Evolutionary conservation across 2,888 invertebrate genomes (phyloP).

Genomic region (Argyra leucocephala): DNA sequence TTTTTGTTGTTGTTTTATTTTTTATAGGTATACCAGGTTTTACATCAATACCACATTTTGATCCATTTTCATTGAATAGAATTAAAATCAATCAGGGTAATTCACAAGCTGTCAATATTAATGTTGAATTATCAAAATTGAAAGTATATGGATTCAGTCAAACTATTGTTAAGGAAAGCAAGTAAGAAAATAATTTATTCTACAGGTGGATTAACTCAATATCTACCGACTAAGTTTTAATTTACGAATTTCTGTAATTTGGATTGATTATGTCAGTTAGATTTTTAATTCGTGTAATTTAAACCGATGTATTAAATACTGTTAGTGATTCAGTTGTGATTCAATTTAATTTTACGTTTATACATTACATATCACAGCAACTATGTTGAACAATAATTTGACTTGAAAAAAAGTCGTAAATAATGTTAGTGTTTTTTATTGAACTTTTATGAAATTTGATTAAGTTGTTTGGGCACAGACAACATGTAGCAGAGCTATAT

Average conservation of each 20-base stretch:
- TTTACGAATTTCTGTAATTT: neutral
- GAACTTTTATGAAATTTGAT: no score
- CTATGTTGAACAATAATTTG: no score
- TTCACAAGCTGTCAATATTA: constrained; percentile 60
- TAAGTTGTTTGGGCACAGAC: no score
- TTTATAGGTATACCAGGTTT: constrained; percentile 38
- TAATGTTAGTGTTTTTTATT: no score
- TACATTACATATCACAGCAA: no score
- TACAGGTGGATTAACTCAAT: neutral
- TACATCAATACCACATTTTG: constrained; percentile 51
- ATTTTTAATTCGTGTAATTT: no score
- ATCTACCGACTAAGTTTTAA: neutral
- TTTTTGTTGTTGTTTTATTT: neutral
- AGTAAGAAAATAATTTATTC: constrained; percentile 41
- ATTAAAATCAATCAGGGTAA: constrained; percentile 63
- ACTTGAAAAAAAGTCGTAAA: no score
- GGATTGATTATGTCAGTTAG: no score
- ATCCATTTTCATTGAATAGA: constrained; percentile 57
- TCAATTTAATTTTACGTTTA: no score
- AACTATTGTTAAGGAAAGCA: constrained; percentile 54
- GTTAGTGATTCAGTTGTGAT: no score
- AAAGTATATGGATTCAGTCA: constrained; percentile 58
- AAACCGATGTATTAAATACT: no score
- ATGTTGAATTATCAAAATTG: constrained; percentile 60
- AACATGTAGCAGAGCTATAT: no score